Evolutionary conservation across 2,113 vertebrate genomes (phyloP), one percentile per base, ranked within the genome.

Genomic region (Coreoperca whiteheadi): DNA sequence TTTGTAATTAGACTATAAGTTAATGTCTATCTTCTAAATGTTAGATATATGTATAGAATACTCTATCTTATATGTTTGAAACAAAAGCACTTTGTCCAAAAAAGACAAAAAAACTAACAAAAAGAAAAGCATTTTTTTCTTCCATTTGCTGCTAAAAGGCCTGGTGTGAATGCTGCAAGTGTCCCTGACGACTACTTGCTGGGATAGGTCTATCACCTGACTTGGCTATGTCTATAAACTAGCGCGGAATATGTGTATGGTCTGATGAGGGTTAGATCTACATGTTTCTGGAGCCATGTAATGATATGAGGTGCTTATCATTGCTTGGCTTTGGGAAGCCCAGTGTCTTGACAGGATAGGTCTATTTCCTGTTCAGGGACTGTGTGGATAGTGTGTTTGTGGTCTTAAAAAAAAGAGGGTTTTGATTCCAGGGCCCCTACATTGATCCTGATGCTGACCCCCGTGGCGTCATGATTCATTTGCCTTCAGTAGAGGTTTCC

Each of bases 121-220:
- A 90, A 94, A 93, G 66, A 89, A 91, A 91, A 94, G 86, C 88
- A 92, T 94, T 97, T 98, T 97, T 97, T 97, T 96, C 97, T 99
- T 97, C 97, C 97, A 98, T 98, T 98, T 98, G 98, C 98, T 99
- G 98, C 98, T 99, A 99, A 94, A 97, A 95, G 97, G 97, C 96
- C 97, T 98, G 94, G 96, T 97, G 96, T 97, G 98, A 99, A 97
- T 97, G 98, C 98, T 98, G 97, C 97, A 98, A 91, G 96, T 96
- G 93, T 96, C 97, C 97, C 96, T 91, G 97, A 97, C 91, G 95
- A 96, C 95, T 96, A 96, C 95, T 92, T 88, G 87, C 93, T 77
- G 32, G 77, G 82, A 85, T 84, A 54, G 77, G 84, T 89, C 74
- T 88, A 85, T 83, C 69, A 76, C 84, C 83, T 85, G 81, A 83